Base-by-base conservation (phyloP, 2,113 vertebrate species). In the Cranoglanis bouderius region DNA sequence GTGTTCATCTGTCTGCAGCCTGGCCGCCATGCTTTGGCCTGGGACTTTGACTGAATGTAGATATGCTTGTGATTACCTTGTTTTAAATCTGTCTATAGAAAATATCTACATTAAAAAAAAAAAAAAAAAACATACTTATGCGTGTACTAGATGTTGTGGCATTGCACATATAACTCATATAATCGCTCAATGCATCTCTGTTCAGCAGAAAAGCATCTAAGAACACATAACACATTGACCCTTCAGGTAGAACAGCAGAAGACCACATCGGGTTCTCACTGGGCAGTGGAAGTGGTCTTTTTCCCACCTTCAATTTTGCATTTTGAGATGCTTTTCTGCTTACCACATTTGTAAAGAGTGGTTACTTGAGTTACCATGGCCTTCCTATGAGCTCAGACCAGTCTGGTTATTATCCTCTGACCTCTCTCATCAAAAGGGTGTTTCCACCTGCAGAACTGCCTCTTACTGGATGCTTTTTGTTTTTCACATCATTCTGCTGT, bases 1-100 rank as follows among this genome's bases (percentile, higher is more conserved):
- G 61, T 91, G 88, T 89, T 89, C 80, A 18, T 55, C 82, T 32
- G n/a, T 72, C 81, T 61, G 81, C 19, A 29, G 75, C 70, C 59
- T 4, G 32, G 19, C 14, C 9, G 46, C 63, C 53, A 7, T 51
- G 61, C 43, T 21, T 43, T 51, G 43, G 19, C 35, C 67, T 82
- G 74, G 83, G 74, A 65, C 21, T 29, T 49, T 59, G 29, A 55
- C 6, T 88, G 43, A 24, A 65, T 78, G 29, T 40, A 51, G 43
- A 85, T 40, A 77, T 82, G 78, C 51, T 82, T 10, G 29, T 19
- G n/a, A 82, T 49, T 75, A 3, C 10, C 18, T 43, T 40, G 19
- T 40, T 3, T 40, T 40, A 74, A 40, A 21, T 40, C 70, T 40
- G 18, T 40, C 19, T 21, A 35, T 35, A 70, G 67, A 70, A 70